Base-by-base conservation (phyloP, 30 jellyfish, hydroid and myxozoan genomes). In the Pseudorhiza aurosa region DNA sequence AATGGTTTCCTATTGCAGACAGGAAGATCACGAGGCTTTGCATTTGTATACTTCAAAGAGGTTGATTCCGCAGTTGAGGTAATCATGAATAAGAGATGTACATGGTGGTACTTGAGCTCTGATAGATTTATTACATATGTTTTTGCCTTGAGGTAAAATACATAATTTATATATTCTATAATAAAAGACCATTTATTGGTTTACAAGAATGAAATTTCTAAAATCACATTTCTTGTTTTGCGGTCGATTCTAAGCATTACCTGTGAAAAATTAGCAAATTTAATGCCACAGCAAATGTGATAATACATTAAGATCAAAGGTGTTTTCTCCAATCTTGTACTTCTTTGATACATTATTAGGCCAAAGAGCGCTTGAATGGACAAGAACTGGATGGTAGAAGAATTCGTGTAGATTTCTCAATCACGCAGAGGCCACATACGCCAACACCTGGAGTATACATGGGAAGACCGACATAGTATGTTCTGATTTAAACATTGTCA, bases 401-500 rank as follows among this genome's bases (percentile, higher is more conserved):
- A 17, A 95, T 95, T 56, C 97, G 99, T 24, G 99, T 95, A 24
- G 99, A 95, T 58, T 95, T 84, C 55, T 95, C 99, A 18, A 92
- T 95, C 77, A 95, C 99, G 14, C 98, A 95, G 59, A 94, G 99
- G 14, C 96, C 99, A 18, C 99, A 95, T 70, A 89, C 99, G 3
- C 99, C 99, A 15, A 95, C 99, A 2, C 99, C 99, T 77, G 99
- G 99, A 40, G 99, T 95, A 14, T 95, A 95, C 77, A 95, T 95
- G 99, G 99, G 99, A 78, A 85, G 93, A 86, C 97, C 98, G 44
- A 46, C 99, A 36, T 68, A 92, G 98, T 92, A 79, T 68, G 90
- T 68, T 39, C n/a, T n/a, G n/a, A n/a, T n/a, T n/a, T n/a, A n/a
- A n/a, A n/a, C n/a, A n/a, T n/a, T n/a, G n/a, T n/a, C n/a, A n/a